Evolutionary conservation across 2,113 vertebrate species (phyloP).

Genomic region (Corythoichthys intestinalis): DNA sequence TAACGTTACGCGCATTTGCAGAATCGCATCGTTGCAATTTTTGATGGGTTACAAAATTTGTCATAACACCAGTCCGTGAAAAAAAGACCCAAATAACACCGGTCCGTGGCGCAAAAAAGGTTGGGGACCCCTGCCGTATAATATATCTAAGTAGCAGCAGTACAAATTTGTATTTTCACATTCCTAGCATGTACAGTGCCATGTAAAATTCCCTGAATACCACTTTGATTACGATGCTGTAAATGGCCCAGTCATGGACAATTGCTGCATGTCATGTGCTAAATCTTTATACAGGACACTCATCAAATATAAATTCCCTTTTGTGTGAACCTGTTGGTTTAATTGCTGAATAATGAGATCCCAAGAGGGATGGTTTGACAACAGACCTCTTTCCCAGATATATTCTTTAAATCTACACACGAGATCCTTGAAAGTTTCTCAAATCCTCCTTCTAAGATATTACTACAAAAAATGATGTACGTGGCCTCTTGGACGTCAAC

Average conservation of each 20-base stretch:
- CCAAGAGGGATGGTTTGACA: conserved; percentile 37
- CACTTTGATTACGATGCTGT: conserved; percentile 18
- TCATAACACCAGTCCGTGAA: too few relatives aligned
- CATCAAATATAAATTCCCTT: conserved; percentile 7
- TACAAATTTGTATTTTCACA: too few relatives aligned
- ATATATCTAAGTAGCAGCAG: too few relatives aligned
- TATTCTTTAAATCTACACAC: not conserved
- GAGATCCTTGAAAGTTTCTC: not conserved
- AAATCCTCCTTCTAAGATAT: conserved; percentile 18
- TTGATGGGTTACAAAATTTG: too few relatives aligned
- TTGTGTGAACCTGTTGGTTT: conserved; percentile 27
- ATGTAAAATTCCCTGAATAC: not conserved
- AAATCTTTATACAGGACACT: not conserved
- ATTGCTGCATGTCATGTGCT: conserved; percentile 11
- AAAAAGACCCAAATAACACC: too few relatives aligned
- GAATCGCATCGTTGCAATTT: too few relatives aligned
- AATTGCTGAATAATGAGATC: conserved; percentile 61
- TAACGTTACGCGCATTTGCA: too few relatives aligned
- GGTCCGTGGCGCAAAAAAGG: too few relatives aligned
- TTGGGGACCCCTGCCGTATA: too few relatives aligned
- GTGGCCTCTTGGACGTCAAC: conserved; percentile 16
- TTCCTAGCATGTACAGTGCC: too few relatives aligned
- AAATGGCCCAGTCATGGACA: conserved; percentile 8
- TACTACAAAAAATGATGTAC: not conserved
- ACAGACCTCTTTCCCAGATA: conserved; percentile 6